These are phyloP conservation scores for Lordiphosa stackelbergi DNA, from an alignment of 1,140 invertebrate species.

Conservation along the genomic window DNA sequence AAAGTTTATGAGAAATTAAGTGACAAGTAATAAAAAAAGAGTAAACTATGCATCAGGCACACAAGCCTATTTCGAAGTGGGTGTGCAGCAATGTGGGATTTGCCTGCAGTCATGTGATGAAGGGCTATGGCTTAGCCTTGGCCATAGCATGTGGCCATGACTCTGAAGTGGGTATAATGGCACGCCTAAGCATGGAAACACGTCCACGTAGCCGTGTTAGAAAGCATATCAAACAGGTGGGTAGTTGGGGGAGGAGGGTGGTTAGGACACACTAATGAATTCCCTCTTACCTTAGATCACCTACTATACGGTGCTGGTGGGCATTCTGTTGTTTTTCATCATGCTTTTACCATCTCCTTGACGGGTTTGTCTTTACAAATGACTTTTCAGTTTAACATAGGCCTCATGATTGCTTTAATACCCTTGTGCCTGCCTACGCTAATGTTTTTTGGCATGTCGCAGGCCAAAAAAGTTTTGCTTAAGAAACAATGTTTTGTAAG, in stretches of 20 bases:
- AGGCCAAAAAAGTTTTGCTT: not conserved
- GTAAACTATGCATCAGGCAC: not conserved
- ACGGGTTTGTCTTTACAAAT: not conserved
- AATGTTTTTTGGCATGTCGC: constrained; percentile 23
- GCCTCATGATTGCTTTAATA: constrained; percentile 17
- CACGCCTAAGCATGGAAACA: constrained; percentile 11
- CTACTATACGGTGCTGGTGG: constrained; percentile 8
- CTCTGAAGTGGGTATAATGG: constrained; percentile 35
- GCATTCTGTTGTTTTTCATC: not conserved
- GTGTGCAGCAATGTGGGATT: constrained; percentile 39
- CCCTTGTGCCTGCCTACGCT: constrained; percentile 33
- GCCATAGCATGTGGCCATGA: constrained; percentile 50
- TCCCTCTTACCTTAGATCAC: constrained; percentile 15
- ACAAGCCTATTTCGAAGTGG: constrained; percentile 19
- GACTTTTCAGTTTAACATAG: constrained; percentile 6
- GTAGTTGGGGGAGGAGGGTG: no score
- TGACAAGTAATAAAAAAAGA: not conserved
- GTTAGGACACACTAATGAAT: no score
- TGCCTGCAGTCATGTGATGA: constrained; percentile 41
- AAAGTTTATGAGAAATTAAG: not conserved
- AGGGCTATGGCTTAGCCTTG: constrained; percentile 30
- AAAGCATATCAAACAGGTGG: constrained; percentile 27
- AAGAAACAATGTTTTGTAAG: constrained; percentile 19
- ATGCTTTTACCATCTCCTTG: constrained; percentile 1
- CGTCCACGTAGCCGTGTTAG: constrained; percentile 8